phyloP scores from a whole-genome alignment of 1,140 invertebrate genomes.

The Tetragonula clypearis region DNA sequence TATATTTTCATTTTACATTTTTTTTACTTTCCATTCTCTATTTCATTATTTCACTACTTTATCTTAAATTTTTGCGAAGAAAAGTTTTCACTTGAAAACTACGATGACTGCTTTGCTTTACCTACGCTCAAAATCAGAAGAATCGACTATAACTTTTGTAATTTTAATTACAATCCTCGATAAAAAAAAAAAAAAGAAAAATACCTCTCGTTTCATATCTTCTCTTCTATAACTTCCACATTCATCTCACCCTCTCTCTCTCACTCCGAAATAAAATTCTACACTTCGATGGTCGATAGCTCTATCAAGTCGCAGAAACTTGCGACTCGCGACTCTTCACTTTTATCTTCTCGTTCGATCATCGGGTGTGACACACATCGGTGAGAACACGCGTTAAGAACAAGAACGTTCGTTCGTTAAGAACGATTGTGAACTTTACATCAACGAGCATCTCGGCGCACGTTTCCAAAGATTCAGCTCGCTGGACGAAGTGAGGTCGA shows the following conservation, averaged over 20 bases:
- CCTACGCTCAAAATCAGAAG: too few species aligned
- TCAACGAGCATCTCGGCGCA: neutral
- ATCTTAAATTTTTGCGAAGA: too few species aligned
- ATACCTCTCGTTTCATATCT: neutral
- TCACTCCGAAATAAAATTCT: neutral
- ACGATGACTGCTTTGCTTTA: too few species aligned
- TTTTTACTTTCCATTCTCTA: too few species aligned
- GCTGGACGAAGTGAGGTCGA: neutral
- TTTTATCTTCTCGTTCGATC: neutral
- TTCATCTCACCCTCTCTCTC: neutral
- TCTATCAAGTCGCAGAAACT: neutral
- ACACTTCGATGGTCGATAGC: neutral
- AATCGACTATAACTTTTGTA: too few species aligned
- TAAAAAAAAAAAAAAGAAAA: neutral
- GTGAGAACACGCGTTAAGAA: neutral
- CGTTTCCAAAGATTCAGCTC: neutral
- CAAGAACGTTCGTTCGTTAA: neutral
- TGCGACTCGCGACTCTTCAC: neutral
- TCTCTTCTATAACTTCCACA: neutral
- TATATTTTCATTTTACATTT: too few species aligned
- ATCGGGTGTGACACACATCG: neutral
- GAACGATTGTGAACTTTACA: neutral
- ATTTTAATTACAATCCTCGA: neutral
- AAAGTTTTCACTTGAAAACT: too few species aligned
- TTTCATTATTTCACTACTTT: too few species aligned